phyloP scores from a whole-genome alignment of 2,888 invertebrate species.

The Rhogogaster chlorosoma region DNA sequence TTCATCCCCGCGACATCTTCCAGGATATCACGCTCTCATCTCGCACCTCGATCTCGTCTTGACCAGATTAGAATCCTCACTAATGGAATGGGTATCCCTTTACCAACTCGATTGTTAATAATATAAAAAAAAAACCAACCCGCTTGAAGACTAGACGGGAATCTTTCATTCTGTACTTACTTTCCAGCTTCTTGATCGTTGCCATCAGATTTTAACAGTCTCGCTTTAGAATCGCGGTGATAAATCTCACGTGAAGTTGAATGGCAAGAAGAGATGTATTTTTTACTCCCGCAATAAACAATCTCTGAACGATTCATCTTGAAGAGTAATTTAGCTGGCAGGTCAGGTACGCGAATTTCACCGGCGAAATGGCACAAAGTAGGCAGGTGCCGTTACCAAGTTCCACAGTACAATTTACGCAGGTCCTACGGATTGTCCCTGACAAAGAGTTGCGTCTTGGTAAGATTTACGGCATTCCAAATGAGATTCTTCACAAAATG shows the following conservation, averaged over 20 bases:
- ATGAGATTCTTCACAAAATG: conserved; percentile 24
- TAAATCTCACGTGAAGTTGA: not conserved
- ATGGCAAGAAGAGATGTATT: not conserved
- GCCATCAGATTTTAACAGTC: conserved; percentile 13
- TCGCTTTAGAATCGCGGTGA: not conserved
- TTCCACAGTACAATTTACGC: not conserved
- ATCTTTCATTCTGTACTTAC: not conserved
- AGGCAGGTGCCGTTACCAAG: not conserved
- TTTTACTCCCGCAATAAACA: conserved; percentile 9
- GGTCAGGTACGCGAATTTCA: conserved; percentile 37
- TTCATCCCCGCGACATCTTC: not conserved
- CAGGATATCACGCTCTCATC: not conserved
- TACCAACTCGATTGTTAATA: not conserved
- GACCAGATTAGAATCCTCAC: not conserved
- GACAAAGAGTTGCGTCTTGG: conserved; percentile 4
- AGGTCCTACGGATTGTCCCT: not conserved
- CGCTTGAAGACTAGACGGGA: not conserved
- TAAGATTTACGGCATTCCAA: conserved; percentile 22
- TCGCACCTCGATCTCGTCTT: not conserved
- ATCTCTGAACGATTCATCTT: conserved; percentile 30
- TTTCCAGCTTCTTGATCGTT: not conserved
- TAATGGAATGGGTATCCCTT: not conserved
- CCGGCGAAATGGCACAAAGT: not conserved
- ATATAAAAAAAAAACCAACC: not conserved
- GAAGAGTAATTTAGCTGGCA: conserved; percentile 19